These are phyloP conservation scores for Catocala fraxini DNA, from an alignment of 2,888 invertebrate genomes.

Conservation along the genomic window DNA sequence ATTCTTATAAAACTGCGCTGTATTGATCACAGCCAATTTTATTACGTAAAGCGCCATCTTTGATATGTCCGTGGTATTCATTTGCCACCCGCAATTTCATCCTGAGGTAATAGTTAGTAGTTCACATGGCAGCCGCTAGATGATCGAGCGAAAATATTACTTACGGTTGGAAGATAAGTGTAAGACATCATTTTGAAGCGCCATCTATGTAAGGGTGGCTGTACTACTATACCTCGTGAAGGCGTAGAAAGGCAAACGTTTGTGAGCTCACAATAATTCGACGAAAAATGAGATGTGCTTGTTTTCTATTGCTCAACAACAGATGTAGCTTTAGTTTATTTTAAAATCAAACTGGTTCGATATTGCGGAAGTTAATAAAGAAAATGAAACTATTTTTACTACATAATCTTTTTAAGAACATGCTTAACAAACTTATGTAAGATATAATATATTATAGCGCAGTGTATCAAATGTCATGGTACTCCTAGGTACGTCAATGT, in stretches of 20 bases:
- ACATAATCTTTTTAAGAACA: no score
- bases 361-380: no score
- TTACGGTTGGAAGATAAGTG: no score
- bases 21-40: background rate
- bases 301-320: background rate
- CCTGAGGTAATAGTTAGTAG: background rate
- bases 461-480: no score
- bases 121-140: background rate
- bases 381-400: no score
- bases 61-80: background rate
- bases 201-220: constrained; percentile 30
- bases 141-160: background rate
- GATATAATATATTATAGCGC: no score
- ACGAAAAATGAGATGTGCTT: background rate
- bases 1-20: no score
- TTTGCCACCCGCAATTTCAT: background rate
- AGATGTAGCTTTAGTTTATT: constrained; percentile 2
- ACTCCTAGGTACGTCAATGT: no score
- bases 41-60: constrained; percentile 27
- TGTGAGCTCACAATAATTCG: background rate
- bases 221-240: background rate
- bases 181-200: constrained; percentile 5
- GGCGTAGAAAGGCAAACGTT: background rate
- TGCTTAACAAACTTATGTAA: no score
- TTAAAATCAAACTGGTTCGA: no score